These are phyloP conservation scores for Saimiri boliviensis DNA, from an alignment of 2,113 vertebrate genomes.

Conservation along the genomic window DNA sequence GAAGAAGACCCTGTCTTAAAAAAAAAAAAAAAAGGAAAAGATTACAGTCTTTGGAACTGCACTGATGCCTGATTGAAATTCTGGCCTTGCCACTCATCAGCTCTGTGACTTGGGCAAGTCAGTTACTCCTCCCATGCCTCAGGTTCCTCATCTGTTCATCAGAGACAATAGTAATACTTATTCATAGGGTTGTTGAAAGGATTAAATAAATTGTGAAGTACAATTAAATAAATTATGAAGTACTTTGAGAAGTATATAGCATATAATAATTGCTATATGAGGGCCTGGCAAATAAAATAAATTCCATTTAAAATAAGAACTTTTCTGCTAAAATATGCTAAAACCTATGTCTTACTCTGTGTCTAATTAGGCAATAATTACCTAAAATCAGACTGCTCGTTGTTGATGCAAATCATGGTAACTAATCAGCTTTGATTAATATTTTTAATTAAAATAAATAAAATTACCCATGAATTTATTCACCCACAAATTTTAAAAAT, in stretches of 20 bases:
- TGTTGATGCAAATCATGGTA: neutral
- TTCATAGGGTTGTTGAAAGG: neutral
- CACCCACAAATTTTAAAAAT: neutral
- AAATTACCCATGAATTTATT: conserved; percentile 18
- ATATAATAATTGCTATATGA: neutral
- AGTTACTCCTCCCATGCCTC: neutral
- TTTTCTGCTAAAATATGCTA: neutral
- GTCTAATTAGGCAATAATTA: neutral
- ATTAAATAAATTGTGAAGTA: neutral
- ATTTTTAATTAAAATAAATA: conserved; percentile 6
- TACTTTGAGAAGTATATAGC: neutral
- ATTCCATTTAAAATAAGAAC: conserved; percentile 8
- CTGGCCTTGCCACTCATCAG: neutral
- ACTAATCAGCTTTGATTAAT: conserved; percentile 15
- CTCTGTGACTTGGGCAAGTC: neutral
- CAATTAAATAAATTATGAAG: neutral
- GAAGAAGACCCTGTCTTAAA: too few relatives aligned
- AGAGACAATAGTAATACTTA: neutral
- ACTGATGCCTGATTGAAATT: neutral
- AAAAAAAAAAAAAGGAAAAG: too few relatives aligned
- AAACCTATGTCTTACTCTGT: neutral
- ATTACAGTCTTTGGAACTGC: neutral
- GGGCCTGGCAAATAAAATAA: neutral
- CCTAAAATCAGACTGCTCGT: neutral
- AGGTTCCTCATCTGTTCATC: neutral